Base-by-base conservation (phyloP, 2,113 vertebrate genomes). In the Perca flavescens region DNA sequence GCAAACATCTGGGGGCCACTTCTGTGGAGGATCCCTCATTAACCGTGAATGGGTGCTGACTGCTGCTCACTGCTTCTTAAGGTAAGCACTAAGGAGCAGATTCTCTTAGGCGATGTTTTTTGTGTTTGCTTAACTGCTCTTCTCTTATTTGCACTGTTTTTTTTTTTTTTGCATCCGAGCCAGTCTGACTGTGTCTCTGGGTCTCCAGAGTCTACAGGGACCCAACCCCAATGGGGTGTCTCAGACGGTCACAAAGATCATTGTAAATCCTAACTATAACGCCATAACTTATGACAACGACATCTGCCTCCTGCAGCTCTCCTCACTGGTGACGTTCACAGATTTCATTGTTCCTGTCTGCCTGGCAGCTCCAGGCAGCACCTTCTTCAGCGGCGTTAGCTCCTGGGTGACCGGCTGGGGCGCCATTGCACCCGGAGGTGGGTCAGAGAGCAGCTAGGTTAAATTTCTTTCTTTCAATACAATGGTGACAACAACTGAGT, bases 341-440 rank as follows among this genome's bases (percentile, higher is more conserved):
- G 54, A 70, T 25, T 90, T 65, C 43, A 89, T 97, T 31, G 47
- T 6, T 31, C 96, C 96, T 1, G 83, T 96, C 65, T 97, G 96
- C 79, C 91, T 96, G 65, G 96, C 96, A 0, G 87, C 91, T 0
- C 34, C 77, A n/a, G 15, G 10, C 92, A 95, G 94, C 85, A 77
- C 2, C 65, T 95, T 96, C 74, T 83, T 79, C 49, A 85, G 4
- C 0, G 94, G 94, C 28, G 89, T 89, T 7, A 53, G 50, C 1
- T 89, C 91, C 64, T 96, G 94, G n/a, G 93, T 97, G 84, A 97
- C 96, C 0, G 97, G 97, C 63, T 97, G 96, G 96, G 97, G 97
- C 1, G 19, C 34, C 0, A 80, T 87, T 3, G 40, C 67, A 90
- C 11, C 0, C 1, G 57, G 57, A 31, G 57, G 57, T 58, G 6